Base-by-base conservation (phyloP, 2,888 invertebrate genomes). In the Ferrisia virgata region DNA sequence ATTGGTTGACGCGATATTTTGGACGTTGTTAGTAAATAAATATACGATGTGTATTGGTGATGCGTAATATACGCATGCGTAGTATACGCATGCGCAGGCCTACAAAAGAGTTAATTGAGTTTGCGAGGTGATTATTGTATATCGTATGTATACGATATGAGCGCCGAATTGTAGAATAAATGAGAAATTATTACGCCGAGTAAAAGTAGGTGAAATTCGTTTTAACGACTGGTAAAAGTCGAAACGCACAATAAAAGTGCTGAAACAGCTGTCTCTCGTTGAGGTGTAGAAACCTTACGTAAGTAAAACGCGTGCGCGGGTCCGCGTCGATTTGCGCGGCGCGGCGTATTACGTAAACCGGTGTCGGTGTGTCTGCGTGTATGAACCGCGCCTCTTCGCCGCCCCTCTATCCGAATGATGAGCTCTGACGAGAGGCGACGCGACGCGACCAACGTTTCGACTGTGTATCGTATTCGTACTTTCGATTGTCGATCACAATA, bases 171-270 rank as follows among this genome's bases (percentile, higher is more conserved):
- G 33, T 76, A 76, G 47, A 47, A 47, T 64, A 64, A 64, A 64
- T 64, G 58, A 64, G 58, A 64, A 64, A 64, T 64, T n/a, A n/a
- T n/a, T 64, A 64, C 58, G 28, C 58, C 33, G 72, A 33, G 72
- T 72, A 72, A 72, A 72, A 72, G 72, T 72, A 72, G 72, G 72
- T 72, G 72, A 72, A 72, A 72, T 72, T 72, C 72, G 72, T 72
- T 72, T 72, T 72, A 72, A 72, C 72, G 72, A 72, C 72, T 72
- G 33, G 72, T 72, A 72, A 72, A 72, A 72, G 72, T 72, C 72
- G 72, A 72, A 72, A 72, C 33, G 72, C n/a, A 33, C 72, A 72
- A 72, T 33, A 72, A 64, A 64, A 72, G 33, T 72, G 72, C 72
- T 72, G 72, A 72, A 72, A 72, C 72, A 72, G 72, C 72, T 72